Conservation (phyloP, 2,888 invertebrate species). For the Hirtodrosophila cameraria region DNA sequence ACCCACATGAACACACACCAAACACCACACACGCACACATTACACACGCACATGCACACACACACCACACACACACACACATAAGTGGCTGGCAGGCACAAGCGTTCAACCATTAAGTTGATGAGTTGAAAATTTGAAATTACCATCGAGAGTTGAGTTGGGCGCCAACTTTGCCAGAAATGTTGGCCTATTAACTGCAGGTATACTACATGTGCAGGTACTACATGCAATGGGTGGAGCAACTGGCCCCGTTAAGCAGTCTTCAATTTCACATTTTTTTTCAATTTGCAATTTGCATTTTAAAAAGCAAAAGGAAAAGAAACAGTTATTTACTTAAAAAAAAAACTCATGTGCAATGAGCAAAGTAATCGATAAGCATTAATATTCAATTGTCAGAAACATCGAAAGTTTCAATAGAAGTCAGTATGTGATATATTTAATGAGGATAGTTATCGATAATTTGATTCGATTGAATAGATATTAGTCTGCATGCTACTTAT, state of each 20-base stretch:
- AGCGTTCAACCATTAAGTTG: slow-evolving; percentile 51
- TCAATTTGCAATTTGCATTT: slow-evolving; percentile 69
- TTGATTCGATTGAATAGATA: too few species aligned
- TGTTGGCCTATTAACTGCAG: slow-evolving; percentile 8
- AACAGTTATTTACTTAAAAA: too few species aligned
- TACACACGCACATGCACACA: neutral
- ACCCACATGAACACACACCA: neutral
- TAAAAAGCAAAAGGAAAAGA: too few species aligned
- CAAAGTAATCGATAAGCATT: too few species aligned
- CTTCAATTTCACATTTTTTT: slow-evolving; percentile 63
- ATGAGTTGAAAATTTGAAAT: slow-evolving; percentile 61
- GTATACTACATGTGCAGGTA: too few species aligned
- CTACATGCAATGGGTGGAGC: slow-evolving; percentile 35
- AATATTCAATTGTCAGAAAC: too few species aligned
- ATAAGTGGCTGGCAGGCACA: slow-evolving; percentile 18
- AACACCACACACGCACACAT: neutral
- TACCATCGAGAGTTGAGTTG: slow-evolving; percentile 28
- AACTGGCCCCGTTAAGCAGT: slow-evolving; percentile 41
- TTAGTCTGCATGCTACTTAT: too few species aligned
- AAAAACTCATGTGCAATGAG: slow-evolving; percentile 47
- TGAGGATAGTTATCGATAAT: too few species aligned
- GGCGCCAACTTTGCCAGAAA: slow-evolving; percentile 16
- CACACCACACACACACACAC: neutral
- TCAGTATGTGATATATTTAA: too few species aligned
- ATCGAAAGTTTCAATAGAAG: too few species aligned